Percentiles rank a stretch among this genome's conserved stretches.
phyloP scores from a whole-genome alignment of 2,797 vertebrate species.

The Mormyrus proboscirostris region DNA sequence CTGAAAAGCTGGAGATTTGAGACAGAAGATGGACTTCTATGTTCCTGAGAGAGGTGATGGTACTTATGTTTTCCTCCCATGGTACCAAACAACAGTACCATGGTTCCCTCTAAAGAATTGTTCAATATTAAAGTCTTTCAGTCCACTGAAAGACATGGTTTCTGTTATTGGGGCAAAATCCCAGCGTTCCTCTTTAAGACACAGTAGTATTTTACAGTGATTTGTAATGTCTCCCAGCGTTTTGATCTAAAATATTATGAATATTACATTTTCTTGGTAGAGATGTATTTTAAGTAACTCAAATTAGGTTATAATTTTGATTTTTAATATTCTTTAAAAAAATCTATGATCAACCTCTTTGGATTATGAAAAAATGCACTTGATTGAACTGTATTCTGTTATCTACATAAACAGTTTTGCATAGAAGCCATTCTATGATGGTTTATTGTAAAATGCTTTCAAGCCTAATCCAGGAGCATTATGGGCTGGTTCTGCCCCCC shows the following conservation, averaged over 20 bases:
- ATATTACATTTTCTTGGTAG: background rate
- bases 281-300: constrained; percentile 6
- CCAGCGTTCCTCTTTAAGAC: background rate
- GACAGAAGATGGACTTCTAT: background rate
- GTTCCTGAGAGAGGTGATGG: background rate
- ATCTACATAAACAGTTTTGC: background rate
- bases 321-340: background rate
- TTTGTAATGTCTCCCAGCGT: background rate
- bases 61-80: background rate
- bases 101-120: background rate
- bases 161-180: background rate
- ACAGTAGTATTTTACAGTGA: background rate
- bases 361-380: background rate
- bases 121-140: background rate
- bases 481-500: background rate
- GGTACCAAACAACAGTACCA: background rate
- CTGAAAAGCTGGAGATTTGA: background rate
- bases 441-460: constrained; percentile 6
- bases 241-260: background rate
- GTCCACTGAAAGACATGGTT: background rate
- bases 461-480: background rate
- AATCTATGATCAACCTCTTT: background rate
- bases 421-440: background rate
- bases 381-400: background rate
- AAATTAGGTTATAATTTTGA: background rate